Evolutionary conservation across 2,797 vertebrate genomes (phyloP).

Genomic region (Podarcis siculus): DNA sequence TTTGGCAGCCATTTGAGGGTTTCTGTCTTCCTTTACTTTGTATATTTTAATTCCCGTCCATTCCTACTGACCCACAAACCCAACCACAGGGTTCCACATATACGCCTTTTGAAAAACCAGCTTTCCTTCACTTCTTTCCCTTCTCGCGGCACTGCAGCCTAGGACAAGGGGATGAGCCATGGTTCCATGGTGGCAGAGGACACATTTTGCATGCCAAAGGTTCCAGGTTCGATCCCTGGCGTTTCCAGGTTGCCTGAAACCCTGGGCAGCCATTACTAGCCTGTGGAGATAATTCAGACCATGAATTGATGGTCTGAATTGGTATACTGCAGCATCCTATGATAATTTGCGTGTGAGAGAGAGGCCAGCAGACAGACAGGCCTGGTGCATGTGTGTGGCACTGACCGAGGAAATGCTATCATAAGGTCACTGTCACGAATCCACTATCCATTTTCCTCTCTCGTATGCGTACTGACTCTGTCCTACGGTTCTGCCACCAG

Average conservation of each 20-base stretch:
- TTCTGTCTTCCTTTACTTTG: conserved; percentile 47
- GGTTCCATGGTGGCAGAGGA: no score
- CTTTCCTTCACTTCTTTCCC: conserved; percentile 50
- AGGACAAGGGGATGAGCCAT: conserved; percentile 24
- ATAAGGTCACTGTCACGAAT: conserved; percentile 74
- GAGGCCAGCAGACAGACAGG: conserved; percentile 4
- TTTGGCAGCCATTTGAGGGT: background rate
- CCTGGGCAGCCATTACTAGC: no score
- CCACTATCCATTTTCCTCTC: conserved; percentile 73
- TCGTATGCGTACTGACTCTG: conserved; percentile 57
- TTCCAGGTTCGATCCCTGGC: no score
- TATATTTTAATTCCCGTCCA: conserved; percentile 30
- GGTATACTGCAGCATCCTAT: no score
- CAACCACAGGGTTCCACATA: conserved; percentile 47
- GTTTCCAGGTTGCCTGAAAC: no score
- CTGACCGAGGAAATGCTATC: conserved; percentile 66
- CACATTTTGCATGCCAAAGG: no score
- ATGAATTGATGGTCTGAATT: no score
- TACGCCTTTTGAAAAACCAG: conserved; percentile 22
- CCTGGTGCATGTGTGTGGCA: conserved; percentile 63
- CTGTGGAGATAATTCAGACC: no score
- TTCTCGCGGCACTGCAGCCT: conserved; percentile 57
- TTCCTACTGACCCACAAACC: conserved; percentile 22
- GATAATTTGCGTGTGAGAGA: background rate
- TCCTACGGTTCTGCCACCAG: conserved; percentile 37